Evolutionary conservation across 2,797 vertebrate genomes (phyloP).

Genomic region (Darevskia mixta): DNA sequence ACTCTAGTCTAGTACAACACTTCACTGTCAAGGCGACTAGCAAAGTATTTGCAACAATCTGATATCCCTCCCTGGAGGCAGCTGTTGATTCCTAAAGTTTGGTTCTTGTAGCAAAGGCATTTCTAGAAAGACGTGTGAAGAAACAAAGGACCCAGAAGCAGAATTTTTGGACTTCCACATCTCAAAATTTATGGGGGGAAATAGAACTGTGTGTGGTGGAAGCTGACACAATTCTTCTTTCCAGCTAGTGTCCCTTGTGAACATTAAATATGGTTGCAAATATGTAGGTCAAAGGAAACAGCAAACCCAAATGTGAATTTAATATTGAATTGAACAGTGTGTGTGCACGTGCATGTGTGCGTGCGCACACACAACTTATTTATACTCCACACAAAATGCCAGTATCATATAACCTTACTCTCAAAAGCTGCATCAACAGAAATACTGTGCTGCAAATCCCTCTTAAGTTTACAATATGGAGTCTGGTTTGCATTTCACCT

Average conservation of each 20-base stretch:
- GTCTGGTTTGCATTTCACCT: not conserved
- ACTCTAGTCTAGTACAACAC: not conserved
- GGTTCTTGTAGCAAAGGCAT: not conserved
- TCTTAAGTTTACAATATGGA: not conserved
- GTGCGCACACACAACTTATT: not conserved
- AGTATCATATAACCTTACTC: not conserved
- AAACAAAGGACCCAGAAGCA: not conserved
- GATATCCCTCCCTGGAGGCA: not conserved
- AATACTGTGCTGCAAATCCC: not conserved
- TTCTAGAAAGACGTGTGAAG: not conserved
- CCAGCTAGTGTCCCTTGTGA: not conserved
- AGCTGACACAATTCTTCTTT: not conserved
- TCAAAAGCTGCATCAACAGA: not conserved
- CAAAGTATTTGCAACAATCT: too few relatives aligned
- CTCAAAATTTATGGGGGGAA: not conserved
- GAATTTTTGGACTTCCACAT: not conserved
- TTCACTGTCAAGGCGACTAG: not conserved
- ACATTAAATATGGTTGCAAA: not conserved
- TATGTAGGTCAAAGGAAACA: conserved; percentile 3
- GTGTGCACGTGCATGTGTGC: not conserved
- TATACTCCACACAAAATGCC: not conserved
- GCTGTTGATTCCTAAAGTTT: not conserved
- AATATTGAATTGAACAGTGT: not conserved
- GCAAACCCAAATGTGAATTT: not conserved
- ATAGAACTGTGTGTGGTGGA: not conserved